Evolutionary conservation across 2,888 invertebrate genomes (phyloP).

Genomic region (Alviniconcha strummeri): DNA sequence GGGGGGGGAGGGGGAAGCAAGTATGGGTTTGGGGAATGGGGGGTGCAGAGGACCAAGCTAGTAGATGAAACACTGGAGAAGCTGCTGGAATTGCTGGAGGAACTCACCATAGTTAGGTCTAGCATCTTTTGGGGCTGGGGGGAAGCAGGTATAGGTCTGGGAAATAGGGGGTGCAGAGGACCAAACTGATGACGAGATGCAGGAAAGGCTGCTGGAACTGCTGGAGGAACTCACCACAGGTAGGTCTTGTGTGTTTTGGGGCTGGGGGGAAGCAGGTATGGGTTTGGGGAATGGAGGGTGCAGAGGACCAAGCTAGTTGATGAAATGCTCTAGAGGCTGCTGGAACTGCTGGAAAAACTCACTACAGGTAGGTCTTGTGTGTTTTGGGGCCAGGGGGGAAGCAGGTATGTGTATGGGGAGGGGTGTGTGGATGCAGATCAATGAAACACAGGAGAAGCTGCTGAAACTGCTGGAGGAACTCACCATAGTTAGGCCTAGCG

Average conservation of each 20-base stretch:
- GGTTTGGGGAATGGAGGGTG: too few relatives aligned
- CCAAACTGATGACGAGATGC: neutral
- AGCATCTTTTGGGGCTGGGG: too few relatives aligned
- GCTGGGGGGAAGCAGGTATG: too few relatives aligned
- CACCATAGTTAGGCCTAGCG: too few relatives aligned
- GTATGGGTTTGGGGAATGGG: too few relatives aligned
- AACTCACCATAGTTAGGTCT: slow-evolving; percentile 89
- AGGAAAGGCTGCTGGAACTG: slow-evolving; percentile 92
- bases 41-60: slow-evolving; percentile 93
- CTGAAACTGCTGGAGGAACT: slow-evolving; percentile 94
- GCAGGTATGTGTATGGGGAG: too few relatives aligned
- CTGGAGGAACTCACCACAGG: slow-evolving; percentile 96
- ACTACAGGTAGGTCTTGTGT: slow-evolving; percentile 86
- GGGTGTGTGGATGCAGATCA: too few relatives aligned
- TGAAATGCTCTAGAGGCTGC: slow-evolving; percentile 94
- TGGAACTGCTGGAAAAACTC: slow-evolving; percentile 95
- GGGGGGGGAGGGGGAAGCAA: too few relatives aligned
- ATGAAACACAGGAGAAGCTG: slow-evolving; percentile 96
- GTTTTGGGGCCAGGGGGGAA: too few relatives aligned
- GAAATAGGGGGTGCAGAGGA: too few relatives aligned
- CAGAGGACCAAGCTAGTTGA: slow-evolving; percentile 96
- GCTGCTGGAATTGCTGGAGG: slow-evolving; percentile 91
- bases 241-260: slow-evolving; percentile 58
- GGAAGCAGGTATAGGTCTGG: too few relatives aligned
- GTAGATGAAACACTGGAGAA: slow-evolving; percentile 98